These are phyloP conservation scores for Crotalus viridis DNA, from an alignment of 2,113 vertebrate species.

Conservation along the genomic window DNA sequence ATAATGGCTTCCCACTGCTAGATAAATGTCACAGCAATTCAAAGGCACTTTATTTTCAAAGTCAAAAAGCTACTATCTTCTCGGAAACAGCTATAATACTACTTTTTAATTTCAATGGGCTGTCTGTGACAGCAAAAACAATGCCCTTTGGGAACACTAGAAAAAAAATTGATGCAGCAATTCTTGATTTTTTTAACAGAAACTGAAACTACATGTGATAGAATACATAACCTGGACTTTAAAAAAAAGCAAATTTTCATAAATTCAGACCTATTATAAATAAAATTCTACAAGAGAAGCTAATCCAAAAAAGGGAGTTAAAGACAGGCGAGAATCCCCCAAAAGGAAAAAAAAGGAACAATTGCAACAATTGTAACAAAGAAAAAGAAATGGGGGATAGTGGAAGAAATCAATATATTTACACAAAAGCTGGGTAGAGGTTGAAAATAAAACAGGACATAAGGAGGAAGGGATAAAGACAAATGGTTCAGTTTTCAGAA, in stretches of 20 bases:
- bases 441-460: not conserved
- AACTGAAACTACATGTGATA: not conserved
- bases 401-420: not conserved
- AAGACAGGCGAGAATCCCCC: not conserved
- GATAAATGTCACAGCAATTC: conserved; percentile 19
- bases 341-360: not conserved
- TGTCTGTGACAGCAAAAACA: not conserved
- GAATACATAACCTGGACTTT: not conserved
- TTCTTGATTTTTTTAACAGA: not conserved
- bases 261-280: not conserved
- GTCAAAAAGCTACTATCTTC: not conserved
- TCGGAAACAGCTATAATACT: not conserved
- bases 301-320: not conserved
- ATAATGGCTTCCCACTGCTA: conserved; percentile 32
- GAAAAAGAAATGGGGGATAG: not conserved
- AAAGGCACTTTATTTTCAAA: conserved; percentile 23
- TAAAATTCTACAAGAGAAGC: not conserved
- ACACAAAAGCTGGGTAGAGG: not conserved
- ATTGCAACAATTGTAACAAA: not conserved
- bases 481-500: not conserved
- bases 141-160: not conserved
- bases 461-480: not conserved
- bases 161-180: not conserved
- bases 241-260: not conserved
- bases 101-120: conserved; percentile 18